phyloP scores from a whole-genome alignment of 2,113 vertebrate species.

The Eleginops maclovinus region DNA sequence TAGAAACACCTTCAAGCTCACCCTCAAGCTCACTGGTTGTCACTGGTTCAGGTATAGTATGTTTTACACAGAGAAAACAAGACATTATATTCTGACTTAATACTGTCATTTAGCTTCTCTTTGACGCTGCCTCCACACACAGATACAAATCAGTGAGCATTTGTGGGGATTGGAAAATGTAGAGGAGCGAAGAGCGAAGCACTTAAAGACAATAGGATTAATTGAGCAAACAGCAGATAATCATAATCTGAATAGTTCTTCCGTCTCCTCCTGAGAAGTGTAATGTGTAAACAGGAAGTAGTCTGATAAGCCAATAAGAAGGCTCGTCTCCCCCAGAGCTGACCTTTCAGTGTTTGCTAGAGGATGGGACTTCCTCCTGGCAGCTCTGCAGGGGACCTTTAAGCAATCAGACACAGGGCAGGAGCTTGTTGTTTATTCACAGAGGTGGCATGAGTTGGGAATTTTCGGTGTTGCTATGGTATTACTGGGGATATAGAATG shows the following conservation, averaged over 20 bases:
- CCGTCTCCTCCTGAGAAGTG: slow-evolving; percentile 5
- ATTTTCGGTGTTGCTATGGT: background rate
- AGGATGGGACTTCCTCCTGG: slow-evolving; percentile 31
- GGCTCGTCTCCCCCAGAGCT: slow-evolving; percentile 12
- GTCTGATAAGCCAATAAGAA: slow-evolving; percentile 45
- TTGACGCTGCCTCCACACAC: slow-evolving; percentile 24
- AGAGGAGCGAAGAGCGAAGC: background rate
- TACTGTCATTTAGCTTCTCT: slow-evolving; percentile 33
- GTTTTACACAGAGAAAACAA: slow-evolving; percentile 1
- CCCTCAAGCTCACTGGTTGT: too few species aligned
- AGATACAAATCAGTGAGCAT: slow-evolving; percentile 25
- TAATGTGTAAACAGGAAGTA: slow-evolving; percentile 56
- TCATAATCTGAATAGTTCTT: slow-evolving; percentile 21
- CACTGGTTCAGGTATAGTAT: too few species aligned
- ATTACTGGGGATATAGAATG: background rate
- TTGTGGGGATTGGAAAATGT: slow-evolving; percentile 17
- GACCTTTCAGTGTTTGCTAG: slow-evolving; percentile 57
- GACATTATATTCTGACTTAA: slow-evolving; percentile 6
- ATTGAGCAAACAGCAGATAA: slow-evolving; percentile 43
- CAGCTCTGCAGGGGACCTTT: slow-evolving; percentile 12
- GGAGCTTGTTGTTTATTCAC: slow-evolving; percentile 14
- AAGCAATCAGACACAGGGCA: slow-evolving; percentile 17
- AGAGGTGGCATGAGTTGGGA: background rate
- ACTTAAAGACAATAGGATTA: background rate
- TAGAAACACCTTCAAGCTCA: background rate